phyloP scores from a whole-genome alignment of 2,888 invertebrate genomes.

The Hydroisotoma schaefferi region DNA sequence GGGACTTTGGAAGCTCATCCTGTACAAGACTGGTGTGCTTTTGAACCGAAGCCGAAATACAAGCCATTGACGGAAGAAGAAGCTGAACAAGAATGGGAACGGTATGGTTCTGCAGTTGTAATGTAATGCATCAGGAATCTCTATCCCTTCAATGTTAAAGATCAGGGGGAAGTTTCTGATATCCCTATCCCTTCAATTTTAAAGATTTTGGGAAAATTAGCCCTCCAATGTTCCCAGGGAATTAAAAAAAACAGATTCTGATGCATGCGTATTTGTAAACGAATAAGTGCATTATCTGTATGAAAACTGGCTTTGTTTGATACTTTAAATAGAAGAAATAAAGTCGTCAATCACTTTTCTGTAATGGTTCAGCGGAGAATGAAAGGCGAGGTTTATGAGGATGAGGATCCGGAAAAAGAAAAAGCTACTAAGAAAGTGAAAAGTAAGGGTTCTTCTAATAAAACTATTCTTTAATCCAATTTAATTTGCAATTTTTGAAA shows the following conservation, averaged over 20 bases:
- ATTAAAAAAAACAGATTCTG: no score
- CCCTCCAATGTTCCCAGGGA: no score
- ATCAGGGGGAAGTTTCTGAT: no score
- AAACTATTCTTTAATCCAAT: no score
- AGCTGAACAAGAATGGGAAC: slow-evolving; percentile 4
- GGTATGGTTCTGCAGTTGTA: background rate
- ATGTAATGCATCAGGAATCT: no score
- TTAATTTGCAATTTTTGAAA: no score
- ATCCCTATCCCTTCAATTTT: no score
- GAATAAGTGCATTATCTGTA: no score
- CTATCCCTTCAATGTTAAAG: no score
- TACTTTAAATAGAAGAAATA: background rate
- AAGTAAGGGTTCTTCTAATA: background rate
- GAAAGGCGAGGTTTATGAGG: background rate
- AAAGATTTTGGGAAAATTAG: no score
- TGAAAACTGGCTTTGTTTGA: no score
- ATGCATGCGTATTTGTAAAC: no score
- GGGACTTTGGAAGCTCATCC: slow-evolving; percentile 4
- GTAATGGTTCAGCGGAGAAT: background rate
- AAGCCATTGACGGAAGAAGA: slow-evolving; percentile 5
- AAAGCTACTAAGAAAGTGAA: background rate
- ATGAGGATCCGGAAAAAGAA: background rate
- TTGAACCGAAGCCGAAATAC: background rate
- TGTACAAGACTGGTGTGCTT: slow-evolving; percentile 3
- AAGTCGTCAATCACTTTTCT: background rate